Conservation (phyloP, 2,113 vertebrate species). For the Serilophus lunatus region DNA sequence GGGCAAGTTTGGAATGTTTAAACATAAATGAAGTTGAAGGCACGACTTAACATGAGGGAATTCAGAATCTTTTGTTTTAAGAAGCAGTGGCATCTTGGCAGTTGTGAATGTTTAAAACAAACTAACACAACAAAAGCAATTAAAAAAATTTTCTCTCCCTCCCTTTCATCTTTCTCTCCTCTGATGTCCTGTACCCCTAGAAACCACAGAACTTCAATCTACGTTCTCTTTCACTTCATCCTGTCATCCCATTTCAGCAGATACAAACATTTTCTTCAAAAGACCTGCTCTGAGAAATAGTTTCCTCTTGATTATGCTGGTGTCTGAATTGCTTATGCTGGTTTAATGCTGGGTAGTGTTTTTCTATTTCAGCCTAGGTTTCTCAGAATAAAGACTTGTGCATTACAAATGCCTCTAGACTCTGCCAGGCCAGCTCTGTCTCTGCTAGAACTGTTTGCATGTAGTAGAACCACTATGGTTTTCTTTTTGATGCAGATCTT, state of each 20-base stretch:
- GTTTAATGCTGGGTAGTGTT: not conserved
- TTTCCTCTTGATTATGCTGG: not conserved
- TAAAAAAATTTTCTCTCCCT: not conserved
- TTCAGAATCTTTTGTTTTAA: not conserved
- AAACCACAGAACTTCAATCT: not conserved
- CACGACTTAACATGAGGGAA: not conserved
- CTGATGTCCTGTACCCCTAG: not conserved
- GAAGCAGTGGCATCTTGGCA: not conserved
- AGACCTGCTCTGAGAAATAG: not conserved
- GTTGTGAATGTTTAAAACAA: not conserved
- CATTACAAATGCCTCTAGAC: not conserved
- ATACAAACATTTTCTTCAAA: not conserved
- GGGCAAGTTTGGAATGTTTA: not conserved
- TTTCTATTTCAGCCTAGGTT: not conserved
- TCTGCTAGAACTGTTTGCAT: not conserved
- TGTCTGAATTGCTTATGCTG: not conserved
- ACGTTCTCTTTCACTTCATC: not conserved
- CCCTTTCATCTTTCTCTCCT: not conserved
- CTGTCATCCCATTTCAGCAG: not conserved
- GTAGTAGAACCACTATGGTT: not conserved
- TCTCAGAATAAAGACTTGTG: not conserved
- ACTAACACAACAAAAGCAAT: not conserved
- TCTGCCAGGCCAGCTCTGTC: not conserved
- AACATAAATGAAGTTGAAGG: not conserved
- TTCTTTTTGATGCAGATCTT: not conserved